Base-by-base conservation (phyloP, 2,113 vertebrate genomes). In the Brachionichthys hirsutus region DNA sequence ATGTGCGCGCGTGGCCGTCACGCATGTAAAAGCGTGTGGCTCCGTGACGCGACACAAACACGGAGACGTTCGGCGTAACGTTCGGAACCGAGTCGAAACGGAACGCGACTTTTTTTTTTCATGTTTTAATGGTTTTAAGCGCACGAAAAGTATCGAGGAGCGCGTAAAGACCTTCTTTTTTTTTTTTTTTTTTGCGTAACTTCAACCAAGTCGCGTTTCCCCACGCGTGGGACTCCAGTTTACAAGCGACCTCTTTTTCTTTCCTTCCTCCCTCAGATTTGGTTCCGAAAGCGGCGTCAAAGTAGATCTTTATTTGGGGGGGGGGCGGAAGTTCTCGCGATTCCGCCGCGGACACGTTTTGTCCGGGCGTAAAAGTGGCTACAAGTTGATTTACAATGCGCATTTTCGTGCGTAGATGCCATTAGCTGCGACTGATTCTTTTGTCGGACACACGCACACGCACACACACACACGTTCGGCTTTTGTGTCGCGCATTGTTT, bases 381-480 rank as follows among this genome's bases (percentile, higher is more conserved):
- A 62, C 70, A 70, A 87, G 73, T 86, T 82, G 79, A 69, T 76
- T 72, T 45, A 55, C 57, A 47, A 63, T 45, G 63, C 73, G 60
- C 65, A 56, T 70, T 84, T 79, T 63, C n/a, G 70, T 30, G 73
- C 51, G 54, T 24, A 68, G 68, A 82, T 20, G 84, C 77, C 74
- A 87, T 85, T 79, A 87, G 77, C 79, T 46, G n/a, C n/a, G 72
- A 81, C 77, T 88, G 72, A 83, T 82, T 84, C 80, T 87, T 87
- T 89, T 88, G 88, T 89, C 78, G 82, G 78, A 58, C 75, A 41
- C 75, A n/a, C n/a, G n/a, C n/a, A n/a, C n/a, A n/a, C n/a, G n/a
- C n/a, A n/a, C n/a, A n/a, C n/a, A n/a, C n/a, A n/a, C n/a, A n/a
- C n/a, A 66, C 73, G 75, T 77, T 55, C 59, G 67, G 76, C 71